Evolutionary conservation across 2,888 invertebrate genomes (phyloP), one percentile per base, ranked within the genome.

Genomic region (Hedychridium roseum): DNA sequence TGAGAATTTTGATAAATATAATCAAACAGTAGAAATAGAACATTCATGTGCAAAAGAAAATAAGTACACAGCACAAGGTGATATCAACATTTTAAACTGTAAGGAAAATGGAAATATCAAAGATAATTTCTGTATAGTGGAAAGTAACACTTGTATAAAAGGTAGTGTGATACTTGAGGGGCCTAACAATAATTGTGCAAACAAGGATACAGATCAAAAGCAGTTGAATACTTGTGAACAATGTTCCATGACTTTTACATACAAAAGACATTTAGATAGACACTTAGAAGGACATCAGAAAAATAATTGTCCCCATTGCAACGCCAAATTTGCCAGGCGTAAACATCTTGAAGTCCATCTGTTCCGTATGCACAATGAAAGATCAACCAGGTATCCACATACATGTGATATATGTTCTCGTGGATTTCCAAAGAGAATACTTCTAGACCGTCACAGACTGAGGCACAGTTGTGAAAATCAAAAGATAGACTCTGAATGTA

Each of bases 301-400:
- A 27, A 78, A 78, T 45, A 75, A 77, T 46, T 78, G 78, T 34
- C 61, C 69, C 2, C 69, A 72, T 39, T 78, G 78, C 46, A 70
- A 65, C 42, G 70, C 70, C 18, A 73, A 73, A 39, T 71, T 78
- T 43, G 75, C 78, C 0, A 53, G 70, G 14, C 61, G 73, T 15
- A 71, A 71, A 42, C 71, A 78, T 37, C 54, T 78, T 9, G 71
- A 71, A 4, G 63, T 71, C 21, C 78, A 78, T 45, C 54, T 77
- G 28, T 66, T 71, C 35, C 68, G 71, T 37, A 61, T 59, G 1
- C 78, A 78, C 34, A 68, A 70, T 1, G 68, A 71, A 45, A 61
- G 60, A 18, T 59, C 57, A 5, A 60, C 61, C 15, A 60, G 62
- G 11, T 63, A 70, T 43, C 54, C 63, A 3, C 55, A 69, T 41